Conservation (phyloP, 2,113 vertebrate genomes). For the Zeus faber region DNA sequence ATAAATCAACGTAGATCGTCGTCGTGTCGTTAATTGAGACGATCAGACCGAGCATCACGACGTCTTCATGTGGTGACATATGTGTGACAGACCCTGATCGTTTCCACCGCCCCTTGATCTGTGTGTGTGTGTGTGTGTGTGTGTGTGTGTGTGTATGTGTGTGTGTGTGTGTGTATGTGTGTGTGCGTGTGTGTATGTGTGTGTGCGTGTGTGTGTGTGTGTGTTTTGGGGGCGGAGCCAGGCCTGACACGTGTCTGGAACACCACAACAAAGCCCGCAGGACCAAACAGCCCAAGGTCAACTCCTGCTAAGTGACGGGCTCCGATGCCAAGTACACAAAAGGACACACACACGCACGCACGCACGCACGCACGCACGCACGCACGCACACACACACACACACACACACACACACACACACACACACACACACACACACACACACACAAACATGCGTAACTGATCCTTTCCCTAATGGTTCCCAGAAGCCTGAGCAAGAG, state of each 20-base stretch:
- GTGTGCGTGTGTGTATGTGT: too few species aligned
- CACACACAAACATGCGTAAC: conserved; percentile 59
- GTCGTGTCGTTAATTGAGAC: too few species aligned
- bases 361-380: conserved; percentile 10
- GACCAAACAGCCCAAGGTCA: conserved; percentile 61
- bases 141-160: too few species aligned
- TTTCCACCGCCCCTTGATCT: too few species aligned
- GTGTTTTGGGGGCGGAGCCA: conserved; percentile 35
- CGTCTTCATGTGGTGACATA: too few species aligned
- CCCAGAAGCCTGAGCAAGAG: conserved; percentile 62
- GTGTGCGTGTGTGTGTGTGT: too few species aligned
- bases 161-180: too few species aligned
- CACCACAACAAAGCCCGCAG: conserved; percentile 62
- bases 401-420: conserved; percentile 11
- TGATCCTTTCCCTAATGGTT: conserved; percentile 68
- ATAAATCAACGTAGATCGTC: too few species aligned
- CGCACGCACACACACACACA: conserved; percentile 20
- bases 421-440: conserved; percentile 33
- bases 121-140: too few species aligned
- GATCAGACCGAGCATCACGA: too few species aligned
- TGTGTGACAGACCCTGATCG: too few species aligned
- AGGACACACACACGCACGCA: neutral
- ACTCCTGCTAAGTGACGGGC: conserved; percentile 51
- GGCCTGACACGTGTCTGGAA: conserved; percentile 55
- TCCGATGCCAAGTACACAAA: conserved; percentile 44